Percentiles rank a stretch among this genome's conserved stretches.
phyloP scores from a whole-genome alignment of 1,140 invertebrate genomes.

The Periplaneta americana region DNA sequence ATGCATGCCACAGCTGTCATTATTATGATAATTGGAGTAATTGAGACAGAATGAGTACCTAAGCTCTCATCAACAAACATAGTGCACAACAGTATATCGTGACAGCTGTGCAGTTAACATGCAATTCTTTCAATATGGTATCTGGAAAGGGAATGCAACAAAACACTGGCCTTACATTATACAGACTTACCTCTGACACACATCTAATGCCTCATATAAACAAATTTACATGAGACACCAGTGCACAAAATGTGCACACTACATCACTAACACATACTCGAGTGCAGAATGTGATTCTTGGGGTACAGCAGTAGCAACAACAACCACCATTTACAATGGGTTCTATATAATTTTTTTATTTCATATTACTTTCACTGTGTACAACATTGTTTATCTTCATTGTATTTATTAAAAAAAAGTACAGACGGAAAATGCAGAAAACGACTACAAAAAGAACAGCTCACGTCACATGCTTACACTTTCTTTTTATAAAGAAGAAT shows the following conservation, averaged over 20 bases:
- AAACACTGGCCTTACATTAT: background rate
- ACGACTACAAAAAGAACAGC: conserved; percentile 14
- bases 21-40: no score
- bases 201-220: background rate
- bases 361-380: conserved; percentile 47
- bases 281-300: conserved; percentile 20
- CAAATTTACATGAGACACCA: background rate
- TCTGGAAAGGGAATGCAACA: no score
- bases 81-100: no score
- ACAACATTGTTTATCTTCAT: conserved; percentile 41
- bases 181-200: background rate
- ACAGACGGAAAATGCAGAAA: conserved; percentile 15
- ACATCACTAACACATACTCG: background rate
- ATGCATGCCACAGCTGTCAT: no score
- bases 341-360: conserved; percentile 49
- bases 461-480: conserved; percentile 11
- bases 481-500: conserved; percentile 13
- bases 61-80: no score
- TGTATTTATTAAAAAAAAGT: conserved; percentile 19
- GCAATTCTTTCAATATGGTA: no score
- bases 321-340: conserved; percentile 41
- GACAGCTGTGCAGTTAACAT: no score
- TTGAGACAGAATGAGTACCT: no score
- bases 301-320: conserved; percentile 11
- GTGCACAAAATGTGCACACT: background rate